These are phyloP conservation scores for Lithobates sylvaticus DNA, from an alignment of 2,797 vertebrate species.

Conservation along the genomic window DNA sequence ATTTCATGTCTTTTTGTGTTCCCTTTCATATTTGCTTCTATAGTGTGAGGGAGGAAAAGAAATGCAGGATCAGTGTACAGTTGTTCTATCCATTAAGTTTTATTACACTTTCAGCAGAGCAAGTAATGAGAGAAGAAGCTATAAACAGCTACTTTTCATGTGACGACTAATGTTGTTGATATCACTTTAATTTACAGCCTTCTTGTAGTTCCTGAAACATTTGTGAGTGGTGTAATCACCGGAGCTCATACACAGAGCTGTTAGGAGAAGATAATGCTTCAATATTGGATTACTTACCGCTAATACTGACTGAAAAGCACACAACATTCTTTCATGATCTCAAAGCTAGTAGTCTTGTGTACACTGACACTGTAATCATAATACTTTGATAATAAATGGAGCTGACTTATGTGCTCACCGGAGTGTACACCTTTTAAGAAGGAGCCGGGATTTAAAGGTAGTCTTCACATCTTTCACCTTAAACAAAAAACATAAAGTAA, in stretches of 20 bases:
- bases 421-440: too few species aligned
- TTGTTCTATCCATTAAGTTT: constrained; percentile 39
- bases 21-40: not conserved
- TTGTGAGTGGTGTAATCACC: constrained; percentile 31
- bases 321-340: constrained; percentile 12
- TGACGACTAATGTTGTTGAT: constrained; percentile 28
- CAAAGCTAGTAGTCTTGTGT: not conserved
- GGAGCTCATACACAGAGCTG: constrained; percentile 9
- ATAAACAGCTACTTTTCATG: constrained; percentile 42
- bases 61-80: constrained; percentile 6
- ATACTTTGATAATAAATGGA: not conserved
- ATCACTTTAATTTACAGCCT: constrained; percentile 43
- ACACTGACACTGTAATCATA: too few species aligned
- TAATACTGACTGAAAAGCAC: constrained; percentile 17
- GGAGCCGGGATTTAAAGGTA: too few species aligned
- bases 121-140: constrained; percentile 33
- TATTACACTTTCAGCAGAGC: constrained; percentile 39
- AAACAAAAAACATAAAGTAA: too few species aligned
- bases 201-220: constrained; percentile 31
- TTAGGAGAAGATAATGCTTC: constrained; percentile 45
- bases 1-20: not conserved
- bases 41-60: not conserved
- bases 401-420: not conserved
- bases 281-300: constrained; percentile 36
- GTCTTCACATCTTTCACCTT: too few species aligned